Conservation (phyloP, 2,113 vertebrate genomes). For the Tricholaema leucomelas region DNA sequence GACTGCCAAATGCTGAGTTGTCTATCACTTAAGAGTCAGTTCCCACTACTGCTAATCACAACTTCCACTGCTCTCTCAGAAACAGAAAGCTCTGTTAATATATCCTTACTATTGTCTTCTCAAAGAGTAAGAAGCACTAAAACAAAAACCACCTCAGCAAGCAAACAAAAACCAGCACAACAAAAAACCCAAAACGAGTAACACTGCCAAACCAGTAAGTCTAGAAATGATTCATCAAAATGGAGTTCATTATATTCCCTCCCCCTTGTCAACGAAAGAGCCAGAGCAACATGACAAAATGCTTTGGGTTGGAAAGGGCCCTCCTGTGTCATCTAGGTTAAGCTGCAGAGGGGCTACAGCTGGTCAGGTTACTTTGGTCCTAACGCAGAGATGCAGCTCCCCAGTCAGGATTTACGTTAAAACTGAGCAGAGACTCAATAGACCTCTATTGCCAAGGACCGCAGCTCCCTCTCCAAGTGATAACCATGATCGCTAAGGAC, state of each 20-base stretch:
- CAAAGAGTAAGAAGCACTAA: not conserved
- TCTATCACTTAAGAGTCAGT: constrained; percentile 46
- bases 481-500: too few relatives aligned
- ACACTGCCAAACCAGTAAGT: not conserved
- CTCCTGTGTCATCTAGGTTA: too few relatives aligned
- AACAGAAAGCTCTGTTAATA: constrained; percentile 10
- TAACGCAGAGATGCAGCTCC: too few relatives aligned
- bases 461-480: too few relatives aligned
- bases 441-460: too few relatives aligned
- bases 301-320: too few relatives aligned
- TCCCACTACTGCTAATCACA: constrained; percentile 53
- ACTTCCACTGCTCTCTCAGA: constrained; percentile 9
- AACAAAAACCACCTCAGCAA: too few relatives aligned
- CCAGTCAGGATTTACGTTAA: too few relatives aligned
- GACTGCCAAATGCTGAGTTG: constrained; percentile 50
- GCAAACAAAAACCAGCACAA: not conserved
- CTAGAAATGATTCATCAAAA: not conserved
- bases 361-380: too few relatives aligned
- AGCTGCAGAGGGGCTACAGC: too few relatives aligned
- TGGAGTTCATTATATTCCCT: not conserved
- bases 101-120: not conserved
- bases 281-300: not conserved
- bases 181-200: not conserved
- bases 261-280: not conserved
- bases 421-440: too few relatives aligned